These are phyloP conservation scores for Ceramica pisi DNA, from an alignment of 2,888 invertebrate species.

Conservation along the genomic window DNA sequence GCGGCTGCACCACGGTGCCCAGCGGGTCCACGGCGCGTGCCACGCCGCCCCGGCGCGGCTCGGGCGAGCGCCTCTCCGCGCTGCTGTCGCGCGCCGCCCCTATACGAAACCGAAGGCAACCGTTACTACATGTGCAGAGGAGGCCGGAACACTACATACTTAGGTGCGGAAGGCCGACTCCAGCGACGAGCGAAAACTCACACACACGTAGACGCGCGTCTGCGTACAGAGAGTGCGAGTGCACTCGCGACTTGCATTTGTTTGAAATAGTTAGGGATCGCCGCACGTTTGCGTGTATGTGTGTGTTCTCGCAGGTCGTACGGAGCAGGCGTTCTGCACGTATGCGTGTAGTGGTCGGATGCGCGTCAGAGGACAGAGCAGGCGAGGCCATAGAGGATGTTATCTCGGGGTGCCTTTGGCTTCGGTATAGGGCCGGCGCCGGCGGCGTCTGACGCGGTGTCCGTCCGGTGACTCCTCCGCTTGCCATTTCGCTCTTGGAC, in stretches of 20 bases:
- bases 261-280: background rate
- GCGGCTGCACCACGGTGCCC: conserved; percentile 67
- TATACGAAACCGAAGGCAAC: conserved; percentile 96
- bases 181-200: conserved; percentile 12
- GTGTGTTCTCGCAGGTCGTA: conserved; percentile 2
- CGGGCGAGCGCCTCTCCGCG: conserved; percentile 66
- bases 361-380: conserved; percentile 67
- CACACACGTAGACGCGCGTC: conserved; percentile 19
- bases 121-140: conserved; percentile 76
- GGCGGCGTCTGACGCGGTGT: conserved; percentile 71
- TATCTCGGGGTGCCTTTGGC: conserved; percentile 87
- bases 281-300: conserved; percentile 8
- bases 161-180: conserved; percentile 3
- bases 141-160: conserved; percentile 48
- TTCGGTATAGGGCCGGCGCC: conserved; percentile 82
- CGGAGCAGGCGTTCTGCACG: conserved; percentile 14
- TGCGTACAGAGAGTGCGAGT: background rate
- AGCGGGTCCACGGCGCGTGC: conserved; percentile 94
- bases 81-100: conserved; percentile 89
- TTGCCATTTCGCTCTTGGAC: conserved; percentile 72
- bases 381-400: conserved; percentile 54
- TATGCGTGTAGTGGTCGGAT: conserved; percentile 39
- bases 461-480: conserved; percentile 77
- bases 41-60: conserved; percentile 88
- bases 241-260: background rate